Conservation (phyloP, 2,113 vertebrate species). For the Anhinga rufa region DNA sequence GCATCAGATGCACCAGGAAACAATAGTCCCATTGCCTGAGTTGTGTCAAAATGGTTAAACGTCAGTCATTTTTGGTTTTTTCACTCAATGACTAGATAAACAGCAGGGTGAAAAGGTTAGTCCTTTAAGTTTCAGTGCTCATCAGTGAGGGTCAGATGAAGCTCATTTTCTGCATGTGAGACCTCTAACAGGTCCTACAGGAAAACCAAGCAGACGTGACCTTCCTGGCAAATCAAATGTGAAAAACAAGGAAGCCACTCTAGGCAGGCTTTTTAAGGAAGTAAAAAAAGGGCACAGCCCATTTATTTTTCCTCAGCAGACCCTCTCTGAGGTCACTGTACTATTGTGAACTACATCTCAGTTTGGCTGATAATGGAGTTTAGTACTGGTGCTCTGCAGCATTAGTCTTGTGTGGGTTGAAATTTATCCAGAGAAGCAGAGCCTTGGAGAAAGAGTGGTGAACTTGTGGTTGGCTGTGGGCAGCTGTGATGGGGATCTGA, state of each 20-base stretch:
- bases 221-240: constrained; percentile 1
- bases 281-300: background rate
- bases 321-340: background rate
- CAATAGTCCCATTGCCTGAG: background rate
- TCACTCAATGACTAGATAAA: background rate
- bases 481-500: background rate
- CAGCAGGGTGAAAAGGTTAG: background rate
- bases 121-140: background rate
- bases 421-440: background rate
- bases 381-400: background rate
- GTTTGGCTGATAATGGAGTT: background rate
- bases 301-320: constrained; percentile 1
- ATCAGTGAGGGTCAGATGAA: background rate
- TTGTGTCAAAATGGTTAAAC: background rate
- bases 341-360: background rate
- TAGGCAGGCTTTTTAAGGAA: constrained; percentile 15
- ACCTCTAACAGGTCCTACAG: background rate
- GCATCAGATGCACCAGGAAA: background rate
- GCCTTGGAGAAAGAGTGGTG: background rate
- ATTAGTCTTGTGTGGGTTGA: background rate
- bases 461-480: background rate
- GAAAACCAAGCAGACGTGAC: background rate
- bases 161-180: background rate
- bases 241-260: constrained; percentile 7
- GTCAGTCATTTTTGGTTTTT: background rate